Base-by-base conservation (phyloP, 2,113 vertebrate genomes). In the Nothobranchius kuhntae region DNA sequence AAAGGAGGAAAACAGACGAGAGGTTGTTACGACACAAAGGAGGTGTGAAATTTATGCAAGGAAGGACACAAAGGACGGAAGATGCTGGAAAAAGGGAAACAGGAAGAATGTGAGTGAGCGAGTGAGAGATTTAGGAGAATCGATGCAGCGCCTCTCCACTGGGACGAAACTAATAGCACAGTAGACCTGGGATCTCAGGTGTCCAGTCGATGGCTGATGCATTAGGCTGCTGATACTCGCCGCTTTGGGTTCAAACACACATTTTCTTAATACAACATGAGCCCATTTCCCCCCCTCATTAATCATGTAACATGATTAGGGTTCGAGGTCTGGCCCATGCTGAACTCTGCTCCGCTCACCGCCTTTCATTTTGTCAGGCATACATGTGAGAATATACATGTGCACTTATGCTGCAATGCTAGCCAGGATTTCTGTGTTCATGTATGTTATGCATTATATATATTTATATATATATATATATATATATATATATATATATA, bases 211-310 rank as follows among this genome's bases (percentile, higher is more conserved):
- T 93, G 92, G 90, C 90, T 92, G 92, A 91, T 93, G 93, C 93
- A 93, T 93, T 92, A 93, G 90, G 77, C 88, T 79, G 86, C 89
- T 86, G 88, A 90, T 91, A 86, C 81, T 71, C 76, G 44, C 88
- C 53, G 87, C 91, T 93, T 92, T 91, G 91, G 92, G 89, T 93
- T 93, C 90, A 93, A 92, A 94, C 91, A 93, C 91, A 91, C 92
- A 90, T 92, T 93, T 94, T 93, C 92, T 92, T 93, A 90, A 92
- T 93, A 93, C 91, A 93, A 91, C 91, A 92, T 85, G 90, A 92
- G 87, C 90, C 89, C 89, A 90, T 92, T 93, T 92, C 91, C 93
- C 90, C 76, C 81, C 74, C 83, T 92, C 93, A 93, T 93, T 93
- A 92, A 92, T 93, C 92, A 92, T 92, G 92, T 92, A 92, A 92